Percentiles rank a stretch among this genome's conserved stretches.
Evolutionary conservation across 1,140 invertebrate species (phyloP).

Genomic region (Arion vulgaris): DNA sequence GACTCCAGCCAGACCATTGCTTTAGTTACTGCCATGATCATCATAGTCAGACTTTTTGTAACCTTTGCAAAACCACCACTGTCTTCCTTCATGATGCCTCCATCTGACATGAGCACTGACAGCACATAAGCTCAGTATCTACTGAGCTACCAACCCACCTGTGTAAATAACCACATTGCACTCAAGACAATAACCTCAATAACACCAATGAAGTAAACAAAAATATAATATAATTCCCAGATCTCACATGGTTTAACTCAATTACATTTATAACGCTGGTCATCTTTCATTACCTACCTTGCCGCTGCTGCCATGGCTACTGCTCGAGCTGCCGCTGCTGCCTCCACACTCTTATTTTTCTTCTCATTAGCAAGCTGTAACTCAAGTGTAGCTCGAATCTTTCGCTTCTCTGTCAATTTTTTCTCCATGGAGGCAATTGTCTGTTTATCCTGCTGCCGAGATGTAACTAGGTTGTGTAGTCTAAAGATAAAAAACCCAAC

Average conservation of each 20-base stretch:
- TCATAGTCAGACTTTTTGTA: too few species aligned
- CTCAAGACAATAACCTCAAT: too few species aligned
- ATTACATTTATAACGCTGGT: background rate
- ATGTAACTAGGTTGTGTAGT: constrained; percentile 81
- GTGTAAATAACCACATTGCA: too few species aligned
- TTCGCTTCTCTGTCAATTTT: constrained; percentile 87
- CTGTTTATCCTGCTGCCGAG: constrained; percentile 85
- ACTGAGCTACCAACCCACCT: too few species aligned
- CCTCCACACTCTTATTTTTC: constrained; percentile 82
- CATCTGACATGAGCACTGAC: too few species aligned
- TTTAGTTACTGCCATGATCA: too few species aligned
- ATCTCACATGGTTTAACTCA: background rate
- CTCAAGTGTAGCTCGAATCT: constrained; percentile 82
- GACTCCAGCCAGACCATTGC: too few species aligned
- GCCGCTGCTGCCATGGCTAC: constrained; percentile 70
- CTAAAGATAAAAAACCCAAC: constrained; percentile 70
- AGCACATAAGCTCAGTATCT: too few species aligned
- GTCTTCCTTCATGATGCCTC: too few species aligned
- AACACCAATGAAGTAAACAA: too few species aligned
- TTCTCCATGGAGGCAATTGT: constrained; percentile 84
- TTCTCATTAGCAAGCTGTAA: constrained; percentile 84
- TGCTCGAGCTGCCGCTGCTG: constrained; percentile 74
- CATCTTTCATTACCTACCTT: constrained; percentile 55
- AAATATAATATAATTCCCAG: too few species aligned
- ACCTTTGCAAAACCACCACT: too few species aligned